Conservation (phyloP, 1,140 invertebrate genomes). For the Macrobrachium rosenbergii region DNA sequence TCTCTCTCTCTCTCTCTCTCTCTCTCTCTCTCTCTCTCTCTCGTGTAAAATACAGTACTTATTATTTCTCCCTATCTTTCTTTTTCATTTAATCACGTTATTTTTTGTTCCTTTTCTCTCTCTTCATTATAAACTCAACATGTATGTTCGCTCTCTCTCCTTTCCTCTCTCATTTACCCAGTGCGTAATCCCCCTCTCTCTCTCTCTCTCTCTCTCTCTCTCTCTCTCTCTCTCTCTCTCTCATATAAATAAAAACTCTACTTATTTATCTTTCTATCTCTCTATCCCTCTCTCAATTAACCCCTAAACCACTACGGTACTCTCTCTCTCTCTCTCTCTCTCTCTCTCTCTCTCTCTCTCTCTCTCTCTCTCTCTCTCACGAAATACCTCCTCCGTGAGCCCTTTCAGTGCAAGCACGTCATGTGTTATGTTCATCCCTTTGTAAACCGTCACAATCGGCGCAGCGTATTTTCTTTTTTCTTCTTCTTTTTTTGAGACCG, state of each 20-base stretch:
- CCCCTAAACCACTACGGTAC: no score
- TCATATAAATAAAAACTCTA: no score
- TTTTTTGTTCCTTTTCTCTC: no score
- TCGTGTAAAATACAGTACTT: no score
- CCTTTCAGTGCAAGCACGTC: not conserved
- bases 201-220: not conserved
- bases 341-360: constrained; percentile 19
- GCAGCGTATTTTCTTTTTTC: no score
- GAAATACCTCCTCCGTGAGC: no score
- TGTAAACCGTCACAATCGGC: no score
- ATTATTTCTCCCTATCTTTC: not conserved
- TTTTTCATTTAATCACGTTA: not conserved
- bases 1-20: constrained; percentile 21
- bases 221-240: constrained; percentile 1
- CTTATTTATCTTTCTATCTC: no score
- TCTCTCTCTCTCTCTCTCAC: not conserved
- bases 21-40: constrained; percentile 11
- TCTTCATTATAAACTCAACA: no score
- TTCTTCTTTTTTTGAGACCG: no score
- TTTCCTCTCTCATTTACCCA: constrained; percentile 6
- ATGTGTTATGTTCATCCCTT: not conserved
- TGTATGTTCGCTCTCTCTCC: not conserved
- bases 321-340: not conserved
- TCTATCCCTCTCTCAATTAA: not conserved
- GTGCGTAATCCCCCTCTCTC: not conserved